Percentiles rank a stretch among this genome's conserved stretches.
These are phyloP conservation scores for Mobula hypostoma DNA, from an alignment of 2,113 vertebrate genomes.

Conservation along the genomic window DNA sequence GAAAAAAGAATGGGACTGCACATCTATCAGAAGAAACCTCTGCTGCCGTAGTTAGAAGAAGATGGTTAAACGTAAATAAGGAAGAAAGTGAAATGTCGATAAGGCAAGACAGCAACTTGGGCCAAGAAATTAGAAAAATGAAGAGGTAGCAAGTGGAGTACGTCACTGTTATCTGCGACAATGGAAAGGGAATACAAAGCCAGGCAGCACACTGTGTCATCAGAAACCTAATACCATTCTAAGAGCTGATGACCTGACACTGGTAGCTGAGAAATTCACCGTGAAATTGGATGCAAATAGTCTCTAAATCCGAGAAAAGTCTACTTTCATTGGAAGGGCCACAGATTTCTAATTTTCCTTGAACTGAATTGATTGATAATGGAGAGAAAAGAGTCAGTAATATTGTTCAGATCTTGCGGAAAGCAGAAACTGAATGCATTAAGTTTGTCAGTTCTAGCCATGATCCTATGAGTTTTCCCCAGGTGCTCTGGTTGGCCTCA, in stretches of 20 bases:
- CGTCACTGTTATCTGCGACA: not conserved
- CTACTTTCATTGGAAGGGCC: too few relatives aligned
- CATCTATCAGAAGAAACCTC: not conserved
- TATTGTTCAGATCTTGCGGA: too few relatives aligned
- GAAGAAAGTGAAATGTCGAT: conserved; percentile 14
- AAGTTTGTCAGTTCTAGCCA: too few relatives aligned
- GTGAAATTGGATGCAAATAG: not conserved
- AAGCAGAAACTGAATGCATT: too few relatives aligned
- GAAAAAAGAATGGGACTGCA: not conserved
- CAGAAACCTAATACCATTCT: not conserved
- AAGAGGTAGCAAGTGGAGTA: not conserved
- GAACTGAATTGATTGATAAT: too few relatives aligned
- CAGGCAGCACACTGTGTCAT: not conserved
- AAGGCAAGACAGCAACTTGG: not conserved
- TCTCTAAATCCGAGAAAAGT: not conserved
- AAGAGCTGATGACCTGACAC: not conserved
- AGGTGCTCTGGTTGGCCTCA: not conserved
- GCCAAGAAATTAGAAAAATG: not conserved
- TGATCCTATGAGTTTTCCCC: too few relatives aligned
- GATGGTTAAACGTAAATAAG: not conserved
- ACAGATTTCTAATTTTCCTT: too few relatives aligned
- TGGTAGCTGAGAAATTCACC: not conserved
- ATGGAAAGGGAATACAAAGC: not conserved
- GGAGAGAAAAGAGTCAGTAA: too few relatives aligned
- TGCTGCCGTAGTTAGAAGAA: not conserved